Evolutionary conservation across 2,888 invertebrate genomes (phyloP), one percentile per base, ranked within the genome.

Genomic region (Drosophila formosana): DNA sequence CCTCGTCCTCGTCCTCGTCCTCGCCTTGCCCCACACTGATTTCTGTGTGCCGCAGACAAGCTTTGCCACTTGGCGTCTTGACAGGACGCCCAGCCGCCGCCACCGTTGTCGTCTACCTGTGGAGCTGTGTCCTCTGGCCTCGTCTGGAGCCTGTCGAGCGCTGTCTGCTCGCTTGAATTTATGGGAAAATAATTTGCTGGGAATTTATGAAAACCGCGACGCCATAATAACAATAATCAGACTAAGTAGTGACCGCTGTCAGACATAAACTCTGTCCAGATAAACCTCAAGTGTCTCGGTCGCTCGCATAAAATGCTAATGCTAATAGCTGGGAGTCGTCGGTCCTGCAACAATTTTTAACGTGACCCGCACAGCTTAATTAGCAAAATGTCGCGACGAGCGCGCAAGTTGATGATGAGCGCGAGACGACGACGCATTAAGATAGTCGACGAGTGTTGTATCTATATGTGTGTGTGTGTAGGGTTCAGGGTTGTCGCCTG

Each of bases 181-280:
- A 89, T 86, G 88, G 82, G 82, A 89, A 86, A 87, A 86, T 86
- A 86, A 89, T 85, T 86, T 89, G 88, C 78, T 87, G 89, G 85
- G 80, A 86, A 86, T 86, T 86, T 89, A 89, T 86, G 89, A 87
- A 87, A 88, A 87, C 84, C 78, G 84, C 84, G 89, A 84, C 89
- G 89, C 89, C 88, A 88, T 83, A 83, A 83, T 86, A 83, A 83
- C 88, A 88, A 83, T 84, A 87, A 89, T 89, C 87, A 87, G 87
- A 89, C 84, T 89, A 88, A 84, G 84, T 84, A 88, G 89, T 88
- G 89, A 83, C 83, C 89, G 89, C 81, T 82, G 89, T 74, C 83
- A 71, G 86, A 88, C 83, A 83, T 83, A 86, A 83, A 83, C 88
- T 83, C 68, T 74, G 83, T 67, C 70, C 83, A 85, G 83, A 83